Base-by-base conservation (phyloP, 1,140 invertebrate genomes). In the Elymnias hypermnestra region DNA sequence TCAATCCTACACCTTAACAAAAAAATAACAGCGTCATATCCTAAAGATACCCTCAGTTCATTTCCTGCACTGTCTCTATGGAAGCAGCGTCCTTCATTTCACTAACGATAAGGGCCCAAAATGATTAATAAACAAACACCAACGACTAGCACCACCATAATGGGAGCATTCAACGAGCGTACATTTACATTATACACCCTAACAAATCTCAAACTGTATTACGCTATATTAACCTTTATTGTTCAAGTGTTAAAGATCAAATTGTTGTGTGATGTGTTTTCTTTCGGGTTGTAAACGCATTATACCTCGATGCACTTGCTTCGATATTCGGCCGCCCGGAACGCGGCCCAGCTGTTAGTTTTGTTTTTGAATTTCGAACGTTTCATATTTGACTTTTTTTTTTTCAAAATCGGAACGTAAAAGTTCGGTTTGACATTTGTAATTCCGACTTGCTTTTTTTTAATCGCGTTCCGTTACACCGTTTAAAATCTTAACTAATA, bases 311-410 rank as follows among this genome's bases (percentile, higher is more conserved):
- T 61, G 68, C 59, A 60, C 55, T 62, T 59, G 52, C 57, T 39
- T 59, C 53, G 55, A 50, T 63, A 57, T 54, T 53, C 57, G 55
- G 38, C 61, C 55, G 56, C 23, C 61, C 58, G 67, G 53, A 71
- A 67, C 58, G 54, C 65, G 39, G 44, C 39, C 50, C 55, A 38
- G 54, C 50, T 54, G 54, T 53, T 53, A 50, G 55, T 61, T 53
- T 66, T 63, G 57, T 62, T 68, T 64, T 57, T 53, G 43, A 58
- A 53, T 36, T 51, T 58, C 47, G 44, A 64, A 64, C 48, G 49
- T 38, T 60, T 41, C 44, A 53, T 53, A 48, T 58, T 58, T 45
- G 52, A 55, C 28, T 55, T 55, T 55, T 58, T 47, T 39, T 46
- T 39, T 29, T 15, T 12, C 18, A 9, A 38, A 39, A 35, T 41